Conservation (phyloP, 1,140 invertebrate genomes). For the Eupeodes corollae region DNA sequence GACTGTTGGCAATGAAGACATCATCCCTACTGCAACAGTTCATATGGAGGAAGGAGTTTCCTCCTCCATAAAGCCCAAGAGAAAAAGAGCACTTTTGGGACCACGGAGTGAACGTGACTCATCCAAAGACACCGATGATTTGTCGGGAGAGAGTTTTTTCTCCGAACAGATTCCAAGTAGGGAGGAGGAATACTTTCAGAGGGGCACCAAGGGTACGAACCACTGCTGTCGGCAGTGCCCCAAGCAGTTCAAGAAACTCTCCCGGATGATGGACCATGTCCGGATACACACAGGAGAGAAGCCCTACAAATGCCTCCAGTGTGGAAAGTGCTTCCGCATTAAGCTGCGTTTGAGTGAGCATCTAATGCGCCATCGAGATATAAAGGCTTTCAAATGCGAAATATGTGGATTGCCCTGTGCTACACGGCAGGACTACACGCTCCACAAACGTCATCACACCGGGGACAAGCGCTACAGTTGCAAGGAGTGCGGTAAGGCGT, state of each 20-base stretch:
- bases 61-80: too few species aligned
- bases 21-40: too few species aligned
- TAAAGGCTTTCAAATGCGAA: conserved; percentile 29
- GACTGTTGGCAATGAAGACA: too few species aligned
- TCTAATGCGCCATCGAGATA: conserved; percentile 26
- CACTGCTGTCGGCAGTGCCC: conserved; percentile 26
- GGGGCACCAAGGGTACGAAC: conserved; percentile 3
- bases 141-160: conserved; percentile 11
- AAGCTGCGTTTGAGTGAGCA: conserved; percentile 30
- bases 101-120: too few species aligned
- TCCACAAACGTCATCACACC: conserved; percentile 48
- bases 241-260: conserved; percentile 25
- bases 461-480: conserved; percentile 61
- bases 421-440: conserved; percentile 26
- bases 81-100: too few species aligned
- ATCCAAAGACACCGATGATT: too few species aligned
- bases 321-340: conserved; percentile 24
- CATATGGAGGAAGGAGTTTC: too few species aligned
- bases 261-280: conserved; percentile 26
- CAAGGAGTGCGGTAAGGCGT: conserved; percentile 43
- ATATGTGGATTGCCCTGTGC: conserved; percentile 21
- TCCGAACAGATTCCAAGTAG: conserved; percentile 17
- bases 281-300: conserved; percentile 32
- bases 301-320: conserved; percentile 23
- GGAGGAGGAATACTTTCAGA: too few species aligned